These are phyloP conservation scores for Leucophenga montana DNA, from an alignment of 2,888 invertebrate species.

Conservation along the genomic window DNA sequence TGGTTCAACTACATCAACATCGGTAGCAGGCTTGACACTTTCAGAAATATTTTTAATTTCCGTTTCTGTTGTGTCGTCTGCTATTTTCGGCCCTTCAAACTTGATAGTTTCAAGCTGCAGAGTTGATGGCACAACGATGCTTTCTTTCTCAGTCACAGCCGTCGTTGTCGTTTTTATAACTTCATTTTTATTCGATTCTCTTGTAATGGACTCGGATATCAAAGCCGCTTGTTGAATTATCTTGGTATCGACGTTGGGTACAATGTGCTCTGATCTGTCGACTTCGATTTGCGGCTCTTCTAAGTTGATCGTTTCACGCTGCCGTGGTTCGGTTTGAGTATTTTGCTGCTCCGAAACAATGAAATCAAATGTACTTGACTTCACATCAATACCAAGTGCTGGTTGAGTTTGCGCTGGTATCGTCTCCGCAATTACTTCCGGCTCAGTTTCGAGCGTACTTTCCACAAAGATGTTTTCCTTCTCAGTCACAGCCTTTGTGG, in stretches of 20 bases:
- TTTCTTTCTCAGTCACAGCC: constrained; percentile 43
- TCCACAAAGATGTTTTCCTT: constrained; percentile 29
- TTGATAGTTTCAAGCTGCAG: constrained; percentile 6
- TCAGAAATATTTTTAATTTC: constrained; percentile 5
- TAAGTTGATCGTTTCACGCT: neutral
- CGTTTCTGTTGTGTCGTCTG: constrained; percentile 2
- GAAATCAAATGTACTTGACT: constrained; percentile 48
- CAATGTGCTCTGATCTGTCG: neutral
- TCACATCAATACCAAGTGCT: constrained; percentile 18
- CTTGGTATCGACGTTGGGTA: constrained; percentile 38
- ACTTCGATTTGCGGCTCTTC: constrained; percentile 1
- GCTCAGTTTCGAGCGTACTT: constrained; percentile 4
- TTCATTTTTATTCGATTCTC: constrained; percentile 56
- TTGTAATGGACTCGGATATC: constrained; percentile 55
- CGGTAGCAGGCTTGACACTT: neutral
- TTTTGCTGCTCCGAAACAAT: constrained; percentile 45
- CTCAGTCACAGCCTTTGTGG: constrained; percentile 51
- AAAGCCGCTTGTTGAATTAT: constrained; percentile 47
- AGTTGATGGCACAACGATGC: constrained; percentile 23
- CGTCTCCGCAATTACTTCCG: constrained; percentile 11
- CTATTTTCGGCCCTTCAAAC: neutral
- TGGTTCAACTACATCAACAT: neutral
- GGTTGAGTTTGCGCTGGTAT: neutral
- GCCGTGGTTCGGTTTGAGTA: constrained; percentile 25
- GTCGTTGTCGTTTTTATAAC: constrained; percentile 54